phyloP scores from a whole-genome alignment of 2,888 invertebrate genomes.

The Zhuqinia jingwanae region DNA sequence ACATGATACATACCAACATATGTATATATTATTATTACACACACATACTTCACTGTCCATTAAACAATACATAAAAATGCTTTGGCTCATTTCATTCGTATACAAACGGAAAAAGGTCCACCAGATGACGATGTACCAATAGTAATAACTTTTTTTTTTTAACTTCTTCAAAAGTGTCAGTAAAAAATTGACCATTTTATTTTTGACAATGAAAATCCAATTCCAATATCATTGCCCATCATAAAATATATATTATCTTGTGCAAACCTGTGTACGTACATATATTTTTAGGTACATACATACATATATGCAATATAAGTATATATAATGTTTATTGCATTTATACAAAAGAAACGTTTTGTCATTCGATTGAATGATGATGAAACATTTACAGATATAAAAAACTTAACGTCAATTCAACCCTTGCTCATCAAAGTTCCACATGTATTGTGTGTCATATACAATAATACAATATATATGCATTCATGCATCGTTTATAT shows the following conservation, averaged over 20 bases:
- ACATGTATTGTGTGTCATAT: no score
- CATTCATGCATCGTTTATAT: neutral
- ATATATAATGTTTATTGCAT: no score
- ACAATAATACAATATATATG: neutral
- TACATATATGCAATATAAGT: no score
- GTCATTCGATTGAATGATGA: constrained; percentile 2
- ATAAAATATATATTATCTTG: neutral
- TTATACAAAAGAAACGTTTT: neutral
- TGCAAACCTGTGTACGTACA: no score
- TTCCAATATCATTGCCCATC: constrained; percentile 7
- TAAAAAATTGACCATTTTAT: constrained; percentile 52
- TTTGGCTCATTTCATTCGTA: neutral
- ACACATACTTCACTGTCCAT: constrained; percentile 33
- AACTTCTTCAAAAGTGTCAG: constrained; percentile 32
- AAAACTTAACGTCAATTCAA: no score
- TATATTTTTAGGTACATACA: no score
- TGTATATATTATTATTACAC: no score
- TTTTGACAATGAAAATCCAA: constrained; percentile 45
- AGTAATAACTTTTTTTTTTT: neutral
- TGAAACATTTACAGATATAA: no score
- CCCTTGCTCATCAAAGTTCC: no score
- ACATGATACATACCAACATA: no score
- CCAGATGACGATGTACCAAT: neutral
- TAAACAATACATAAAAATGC: constrained; percentile 38
- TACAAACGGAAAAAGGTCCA: constrained; percentile 7